Conservation (phyloP, 2,797 vertebrate species). For the Aulostomus chinensis region DNA sequence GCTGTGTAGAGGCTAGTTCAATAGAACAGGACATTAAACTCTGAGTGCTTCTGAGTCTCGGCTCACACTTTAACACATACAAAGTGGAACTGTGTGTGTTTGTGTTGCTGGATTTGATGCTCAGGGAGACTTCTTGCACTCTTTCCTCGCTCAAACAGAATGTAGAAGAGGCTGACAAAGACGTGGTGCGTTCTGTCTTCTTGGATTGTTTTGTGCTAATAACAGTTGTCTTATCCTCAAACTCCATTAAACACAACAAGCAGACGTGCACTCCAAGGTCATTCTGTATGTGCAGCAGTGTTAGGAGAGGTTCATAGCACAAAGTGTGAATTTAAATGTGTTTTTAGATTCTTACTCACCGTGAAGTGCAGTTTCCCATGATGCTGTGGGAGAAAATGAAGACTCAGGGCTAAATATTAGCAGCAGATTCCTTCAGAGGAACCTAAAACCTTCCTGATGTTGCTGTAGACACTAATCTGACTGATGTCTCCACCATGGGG, state of each 20-base stretch:
- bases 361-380: constrained; percentile 68
- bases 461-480: constrained; percentile 11
- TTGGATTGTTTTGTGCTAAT: not conserved
- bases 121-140: too few relatives aligned
- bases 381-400: constrained; percentile 7
- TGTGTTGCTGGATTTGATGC: too few relatives aligned
- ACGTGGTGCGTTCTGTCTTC: rapidly evolving
- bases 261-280: too few relatives aligned
- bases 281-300: not conserved
- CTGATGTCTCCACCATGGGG: constrained; percentile 5
- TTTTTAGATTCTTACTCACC: constrained; percentile 39
- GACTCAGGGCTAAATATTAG: not conserved
- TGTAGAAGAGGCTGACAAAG: constrained; percentile 8
- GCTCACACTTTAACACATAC: not conserved
- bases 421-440: constrained; percentile 8
- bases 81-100: too few relatives aligned
- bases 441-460: not conserved
- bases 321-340: too few relatives aligned
- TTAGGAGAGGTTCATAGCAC: not conserved
- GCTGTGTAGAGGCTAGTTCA: not conserved
- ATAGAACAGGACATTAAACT: not conserved
- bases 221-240: too few relatives aligned
- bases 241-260: too few relatives aligned
- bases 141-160: constrained; percentile 34
- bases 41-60: not conserved